Evolutionary conservation across 1,140 invertebrate species (phyloP), one percentile per base, ranked within the genome.

Genomic region (Dinoponera quadriceps): DNA sequence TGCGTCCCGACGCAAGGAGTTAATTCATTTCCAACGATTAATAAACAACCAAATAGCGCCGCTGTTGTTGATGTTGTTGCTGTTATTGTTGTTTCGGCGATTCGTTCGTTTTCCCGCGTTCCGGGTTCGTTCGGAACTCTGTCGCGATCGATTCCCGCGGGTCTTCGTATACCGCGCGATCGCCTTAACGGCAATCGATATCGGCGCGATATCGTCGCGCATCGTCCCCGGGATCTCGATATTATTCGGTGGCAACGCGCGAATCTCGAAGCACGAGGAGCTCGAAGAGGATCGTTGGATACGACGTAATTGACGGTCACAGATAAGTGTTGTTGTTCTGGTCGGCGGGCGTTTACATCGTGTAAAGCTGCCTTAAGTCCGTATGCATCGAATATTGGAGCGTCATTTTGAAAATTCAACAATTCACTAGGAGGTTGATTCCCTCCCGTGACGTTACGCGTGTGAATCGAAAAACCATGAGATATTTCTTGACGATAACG

Each of bases 221-320:
- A 7, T 54, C n/a, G n/a, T n/a, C n/a, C n/a, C n/a, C n/a, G 66
- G 33, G 18, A 20, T 25, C 20, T 22, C 54, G 55, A 66, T 80
- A 57, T 71, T 71, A 71, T 44, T 59, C 18, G 4, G 63, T 55
- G 75, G 33, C 51, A 4, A 16, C 18, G 14, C 18, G 20, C 16
- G 29, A 68, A 68, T 78, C 49, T 80, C 65, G 38, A 80, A 80
- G 65, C 49, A 69, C 51, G 33, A 69, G 63, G n/a, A n/a, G 33
- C 51, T 57, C 14, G 38, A 69, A 80, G 65, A 80, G 25, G n/a
- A 57, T 77, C 74, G 74, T 77, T 77, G 74, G 48, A 78, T 78
- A 78, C 18, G 74, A 71, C 38, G 13, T 80, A 80, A 80, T 80
- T 80, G 75, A 80, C 75, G 51, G 22, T 80, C 59, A 80, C 51